Evolutionary conservation across 1,140 invertebrate genomes (phyloP), one percentile per base, ranked within the genome.

Genomic region (Drosophila rufa): DNA sequence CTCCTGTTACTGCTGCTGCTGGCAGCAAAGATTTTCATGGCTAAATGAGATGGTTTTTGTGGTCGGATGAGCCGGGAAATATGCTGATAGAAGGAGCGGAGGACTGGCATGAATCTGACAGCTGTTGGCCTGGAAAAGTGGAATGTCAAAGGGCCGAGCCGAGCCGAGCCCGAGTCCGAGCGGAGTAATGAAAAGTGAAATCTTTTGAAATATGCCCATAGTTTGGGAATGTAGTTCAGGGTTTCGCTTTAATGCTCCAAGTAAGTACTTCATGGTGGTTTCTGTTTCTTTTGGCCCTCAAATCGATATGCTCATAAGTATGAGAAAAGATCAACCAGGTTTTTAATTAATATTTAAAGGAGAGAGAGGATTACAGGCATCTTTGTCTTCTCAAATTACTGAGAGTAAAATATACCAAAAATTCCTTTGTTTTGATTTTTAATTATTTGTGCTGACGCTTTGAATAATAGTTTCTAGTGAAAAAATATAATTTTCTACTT

Each of bases 41-140:
- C 75, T 90, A 90, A 89, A 89, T 89, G 85, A 89, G 81, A 84
- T 90, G 84, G 84, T 89, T 89, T 87, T 78, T 87, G 84, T 83
- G 83, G 83, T 89, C 60, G 60, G 69, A 62, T 79, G 77, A 70
- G 66, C 66, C 70, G 73, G 79, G 66, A 79, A 87, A 69, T 62
- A 83, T 75, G 65, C 62, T 80, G 67, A 83, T 68, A 69, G 67
- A 48, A 38, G 60, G 45, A 42, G 59, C 59, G 57, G 69, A 51
- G 55, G 43, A 70, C 46, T 59, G 57, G 50, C 64, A 68, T 87
- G 70, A 68, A 79, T 76, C 62, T 82, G 82, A 66, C 80, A 86
- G 80, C 75, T 87, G 75, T 64, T 86, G 67, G 62, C 66, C 78
- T 60, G 75, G 64, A 60, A 77, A 77, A 77, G 74, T 77, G 75